phyloP scores from a whole-genome alignment of 2,797 vertebrate genomes.

The Pithecia hirsuta region DNA sequence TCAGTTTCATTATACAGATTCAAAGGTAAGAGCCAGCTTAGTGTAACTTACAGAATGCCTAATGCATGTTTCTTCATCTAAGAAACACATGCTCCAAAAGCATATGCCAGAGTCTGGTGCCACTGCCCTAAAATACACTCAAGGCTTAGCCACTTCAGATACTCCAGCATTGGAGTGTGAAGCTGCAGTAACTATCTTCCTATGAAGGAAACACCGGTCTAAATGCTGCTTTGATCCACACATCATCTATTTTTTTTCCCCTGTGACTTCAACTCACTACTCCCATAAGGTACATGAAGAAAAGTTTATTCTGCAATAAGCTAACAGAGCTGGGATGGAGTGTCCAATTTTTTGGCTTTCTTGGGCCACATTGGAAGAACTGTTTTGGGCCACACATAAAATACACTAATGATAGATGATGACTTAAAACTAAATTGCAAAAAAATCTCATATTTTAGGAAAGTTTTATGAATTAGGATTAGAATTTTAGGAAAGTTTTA shows the following conservation, averaged over 20 bases:
- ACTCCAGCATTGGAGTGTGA: not conserved
- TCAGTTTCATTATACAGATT: constrained; percentile 38
- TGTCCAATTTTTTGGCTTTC: not conserved
- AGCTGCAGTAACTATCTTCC: not conserved
- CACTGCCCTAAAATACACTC: not conserved
- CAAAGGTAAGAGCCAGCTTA: not conserved
- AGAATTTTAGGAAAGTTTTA: too few relatives aligned
- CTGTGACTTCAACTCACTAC: constrained; percentile 45
- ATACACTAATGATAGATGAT: not conserved
- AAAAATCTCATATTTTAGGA: too few relatives aligned
- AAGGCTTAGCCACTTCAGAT: not conserved
- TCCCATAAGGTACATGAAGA: not conserved
- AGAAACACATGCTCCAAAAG: constrained; percentile 32
- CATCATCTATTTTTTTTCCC: not conserved
- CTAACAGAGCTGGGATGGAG: not conserved
- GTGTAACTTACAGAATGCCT: not conserved
- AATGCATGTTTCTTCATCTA: constrained; percentile 16
- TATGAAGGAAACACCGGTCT: constrained; percentile 28
- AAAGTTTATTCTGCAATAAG: constrained; percentile 23
- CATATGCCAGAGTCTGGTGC: not conserved
- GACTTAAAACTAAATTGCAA: not conserved
- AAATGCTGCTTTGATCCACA: not conserved
- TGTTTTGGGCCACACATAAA: not conserved
- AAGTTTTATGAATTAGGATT: too few relatives aligned
- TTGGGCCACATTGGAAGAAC: not conserved